Percentiles rank a stretch among this genome's conserved stretches.
Conservation (phyloP, 1,140 invertebrate genomes). For the Neotoxoptera formosana region DNA sequence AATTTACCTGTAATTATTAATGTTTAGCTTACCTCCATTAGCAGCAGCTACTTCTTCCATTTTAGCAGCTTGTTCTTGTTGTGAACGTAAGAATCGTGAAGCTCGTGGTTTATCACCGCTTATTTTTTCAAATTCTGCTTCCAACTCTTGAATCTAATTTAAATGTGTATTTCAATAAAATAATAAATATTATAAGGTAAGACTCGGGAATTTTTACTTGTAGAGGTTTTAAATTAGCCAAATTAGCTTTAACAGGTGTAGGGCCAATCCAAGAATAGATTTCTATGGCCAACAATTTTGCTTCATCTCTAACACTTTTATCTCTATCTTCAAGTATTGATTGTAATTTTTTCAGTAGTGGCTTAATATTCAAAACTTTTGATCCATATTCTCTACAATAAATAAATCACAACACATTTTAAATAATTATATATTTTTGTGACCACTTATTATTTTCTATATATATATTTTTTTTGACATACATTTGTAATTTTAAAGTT, state of each 20-base stretch:
- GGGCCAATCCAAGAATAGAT: constrained; percentile 92
- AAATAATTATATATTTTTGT: not conserved
- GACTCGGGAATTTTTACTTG: constrained; percentile 65
- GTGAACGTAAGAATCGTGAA: constrained; percentile 84
- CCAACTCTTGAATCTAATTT: constrained; percentile 80
- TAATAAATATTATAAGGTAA: not conserved
- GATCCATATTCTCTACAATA: constrained; percentile 82
- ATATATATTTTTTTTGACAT: not conserved
- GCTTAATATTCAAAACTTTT: constrained; percentile 89
- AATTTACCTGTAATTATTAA: not conserved
- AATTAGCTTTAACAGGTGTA: constrained; percentile 81
- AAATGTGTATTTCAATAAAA: constrained; percentile 18
- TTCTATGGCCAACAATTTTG: constrained; percentile 87
- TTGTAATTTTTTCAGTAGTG: constrained; percentile 86
- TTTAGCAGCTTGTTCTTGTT: constrained; percentile 81
- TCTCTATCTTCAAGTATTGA: constrained; percentile 89
- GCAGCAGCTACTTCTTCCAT: constrained; percentile 68
- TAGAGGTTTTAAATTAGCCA: constrained; percentile 85
- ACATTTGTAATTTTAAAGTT: not conserved
- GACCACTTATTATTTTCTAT: not conserved
- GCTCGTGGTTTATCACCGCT: constrained; percentile 76
- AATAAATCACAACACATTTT: not conserved
- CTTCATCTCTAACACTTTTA: constrained; percentile 90
- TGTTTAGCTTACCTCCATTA: constrained; percentile 63
- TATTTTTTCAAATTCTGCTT: constrained; percentile 85